These are phyloP conservation scores for Steinernema carpocapsae DNA, from an alignment of 2,888 invertebrate species.

Conservation along the genomic window DNA sequence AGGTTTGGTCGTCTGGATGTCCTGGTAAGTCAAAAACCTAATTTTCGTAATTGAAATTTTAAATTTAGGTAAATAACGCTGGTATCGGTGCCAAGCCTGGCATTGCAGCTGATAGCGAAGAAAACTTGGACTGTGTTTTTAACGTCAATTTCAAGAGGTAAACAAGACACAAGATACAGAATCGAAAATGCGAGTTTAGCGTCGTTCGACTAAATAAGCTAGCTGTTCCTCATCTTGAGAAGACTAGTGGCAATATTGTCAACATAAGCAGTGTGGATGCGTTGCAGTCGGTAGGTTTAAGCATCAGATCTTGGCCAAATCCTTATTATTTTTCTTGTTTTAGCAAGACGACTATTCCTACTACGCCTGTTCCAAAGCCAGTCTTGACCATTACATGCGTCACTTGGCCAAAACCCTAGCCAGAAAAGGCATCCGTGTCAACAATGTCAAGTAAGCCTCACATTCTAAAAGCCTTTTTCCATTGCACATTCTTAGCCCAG, in stretches of 20 bases:
- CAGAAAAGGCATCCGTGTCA: not conserved
- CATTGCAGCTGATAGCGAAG: not conserved
- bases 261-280: slow-evolving; percentile 22
- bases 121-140: not conserved
- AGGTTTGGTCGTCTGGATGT: slow-evolving; percentile 32
- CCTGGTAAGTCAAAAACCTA: not conserved
- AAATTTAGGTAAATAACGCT: slow-evolving; percentile 33
- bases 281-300: slow-evolving; percentile 14
- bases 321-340: not conserved
- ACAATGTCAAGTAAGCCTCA: slow-evolving; percentile 1
- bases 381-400: not conserved
- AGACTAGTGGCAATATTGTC: slow-evolving; percentile 29
- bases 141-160: not conserved
- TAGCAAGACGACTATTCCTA: not conserved
- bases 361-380: slow-evolving; percentile 7
- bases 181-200: not conserved
- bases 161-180: not conserved
- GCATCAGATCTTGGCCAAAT: not conserved
- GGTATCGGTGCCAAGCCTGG: slow-evolving; percentile 33
- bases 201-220: slow-evolving; percentile 28
- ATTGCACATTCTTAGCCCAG: slow-evolving; percentile 3
- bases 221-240: slow-evolving; percentile 31
- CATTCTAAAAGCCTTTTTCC: too few species aligned
- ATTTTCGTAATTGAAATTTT: too few species aligned
- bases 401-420: not conserved